phyloP scores from a whole-genome alignment of 2,113 vertebrate species.

The Pelobates fuscus region DNA sequence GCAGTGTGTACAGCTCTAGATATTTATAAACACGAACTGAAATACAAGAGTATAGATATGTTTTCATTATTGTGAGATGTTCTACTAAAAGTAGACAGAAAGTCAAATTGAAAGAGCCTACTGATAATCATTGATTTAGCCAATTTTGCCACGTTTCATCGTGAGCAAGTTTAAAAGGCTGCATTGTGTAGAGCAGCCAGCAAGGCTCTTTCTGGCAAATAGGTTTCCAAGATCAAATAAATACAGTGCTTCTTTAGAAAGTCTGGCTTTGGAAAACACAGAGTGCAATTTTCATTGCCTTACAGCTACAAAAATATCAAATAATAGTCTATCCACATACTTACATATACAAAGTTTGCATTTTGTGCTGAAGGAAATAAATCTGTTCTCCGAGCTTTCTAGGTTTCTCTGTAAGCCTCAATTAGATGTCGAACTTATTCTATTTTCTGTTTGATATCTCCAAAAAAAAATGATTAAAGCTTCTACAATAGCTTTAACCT shows the following conservation, averaged over 20 bases:
- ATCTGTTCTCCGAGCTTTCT: constrained; percentile 18
- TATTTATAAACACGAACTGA: constrained; percentile 3
- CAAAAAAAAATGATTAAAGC: no score
- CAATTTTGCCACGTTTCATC: constrained; percentile 26
- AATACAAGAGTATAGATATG: constrained; percentile 27
- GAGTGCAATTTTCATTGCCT: constrained; percentile 73
- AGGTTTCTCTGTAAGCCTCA: constrained; percentile 16
- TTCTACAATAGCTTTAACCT: no score
- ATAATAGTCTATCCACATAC: constrained; percentile 43
- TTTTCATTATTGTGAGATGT: constrained; percentile 41
- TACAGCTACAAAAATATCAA: constrained; percentile 71
- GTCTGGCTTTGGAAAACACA: constrained; percentile 64
- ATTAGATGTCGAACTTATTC: neutral
- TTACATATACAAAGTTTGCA: constrained; percentile 63
- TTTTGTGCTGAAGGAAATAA: constrained; percentile 7
- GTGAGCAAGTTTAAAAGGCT: constrained; percentile 50
- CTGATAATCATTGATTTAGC: constrained; percentile 39
- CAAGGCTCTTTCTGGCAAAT: constrained; percentile 46
- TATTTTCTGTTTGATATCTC: no score
- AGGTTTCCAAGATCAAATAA: constrained; percentile 53
- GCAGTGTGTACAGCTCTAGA: neutral
- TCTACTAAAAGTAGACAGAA: constrained; percentile 38
- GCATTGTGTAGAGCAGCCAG: constrained; percentile 53
- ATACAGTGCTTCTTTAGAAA: constrained; percentile 61
- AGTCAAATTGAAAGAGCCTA: constrained; percentile 36